These are phyloP conservation scores for Isaurus tuberculatus DNA, from an alignment of 92 coral and sea anemone genomes.

Conservation along the genomic window DNA sequence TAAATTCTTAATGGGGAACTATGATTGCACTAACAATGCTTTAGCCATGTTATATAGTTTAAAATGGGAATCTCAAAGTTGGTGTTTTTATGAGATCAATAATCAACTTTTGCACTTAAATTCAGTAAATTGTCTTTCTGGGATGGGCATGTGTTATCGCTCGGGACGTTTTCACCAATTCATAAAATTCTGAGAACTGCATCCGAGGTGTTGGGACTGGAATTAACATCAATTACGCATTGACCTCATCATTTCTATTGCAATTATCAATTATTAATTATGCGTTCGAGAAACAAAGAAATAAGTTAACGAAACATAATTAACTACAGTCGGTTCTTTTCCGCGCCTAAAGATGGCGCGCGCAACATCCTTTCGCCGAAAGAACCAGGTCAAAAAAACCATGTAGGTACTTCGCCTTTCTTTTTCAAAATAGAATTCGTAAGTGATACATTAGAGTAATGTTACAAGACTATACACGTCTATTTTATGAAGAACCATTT, in stretches of 20 bases:
- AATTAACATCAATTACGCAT: background rate
- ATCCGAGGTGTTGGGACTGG: too few species aligned
- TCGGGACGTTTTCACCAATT: too few species aligned
- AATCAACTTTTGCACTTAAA: too few species aligned
- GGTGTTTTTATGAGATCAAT: too few species aligned
- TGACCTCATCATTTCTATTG: slow-evolving; percentile 24
- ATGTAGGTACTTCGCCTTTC: background rate
- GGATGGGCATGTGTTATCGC: too few species aligned
- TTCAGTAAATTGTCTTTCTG: too few species aligned
- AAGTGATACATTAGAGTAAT: background rate
- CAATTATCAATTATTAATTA: slow-evolving; percentile 21
- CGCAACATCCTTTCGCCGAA: background rate
- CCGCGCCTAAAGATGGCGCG: slow-evolving; percentile 33
- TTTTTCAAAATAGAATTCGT: background rate
- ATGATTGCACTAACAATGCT: too few species aligned
- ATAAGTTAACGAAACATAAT: slow-evolving; percentile 11
- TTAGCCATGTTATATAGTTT: too few species aligned
- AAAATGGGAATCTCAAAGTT: too few species aligned
- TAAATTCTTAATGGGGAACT: too few species aligned
- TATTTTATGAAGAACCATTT: background rate
- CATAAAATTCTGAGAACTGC: too few species aligned
- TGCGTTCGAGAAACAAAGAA: background rate
- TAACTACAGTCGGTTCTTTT: slow-evolving; percentile 1
- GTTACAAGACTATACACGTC: background rate
- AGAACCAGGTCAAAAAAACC: background rate